A percentile compares a stretch with the other conserved stretches of the same genome.
These are phyloP conservation scores for Kryptolebias marmoratus DNA, from an alignment of 2,113 vertebrate genomes.

Conservation along the genomic window DNA sequence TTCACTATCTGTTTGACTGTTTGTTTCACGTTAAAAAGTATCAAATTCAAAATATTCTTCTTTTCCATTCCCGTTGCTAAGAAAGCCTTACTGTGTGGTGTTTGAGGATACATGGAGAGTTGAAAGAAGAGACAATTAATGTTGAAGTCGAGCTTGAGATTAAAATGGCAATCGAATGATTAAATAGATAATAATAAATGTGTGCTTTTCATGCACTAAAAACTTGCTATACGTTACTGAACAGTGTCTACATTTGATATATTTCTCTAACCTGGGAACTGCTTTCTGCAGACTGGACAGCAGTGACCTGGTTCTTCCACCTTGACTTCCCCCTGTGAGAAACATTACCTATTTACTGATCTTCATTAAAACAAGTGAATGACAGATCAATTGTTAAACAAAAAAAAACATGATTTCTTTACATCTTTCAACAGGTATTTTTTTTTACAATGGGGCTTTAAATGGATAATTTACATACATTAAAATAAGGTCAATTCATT, in stretches of 20 bases:
- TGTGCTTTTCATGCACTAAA: neutral
- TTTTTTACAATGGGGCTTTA: too few relatives aligned
- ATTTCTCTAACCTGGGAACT: slow-evolving; percentile 75
- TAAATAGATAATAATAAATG: neutral
- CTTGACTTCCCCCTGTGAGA: slow-evolving; percentile 81
- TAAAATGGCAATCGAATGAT: neutral
- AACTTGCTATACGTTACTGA: neutral
- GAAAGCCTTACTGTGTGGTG: neutral
- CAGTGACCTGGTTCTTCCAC: slow-evolving; percentile 84
- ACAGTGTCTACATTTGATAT: neutral
- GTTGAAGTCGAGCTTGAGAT: neutral
- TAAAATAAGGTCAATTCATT: too few relatives aligned
- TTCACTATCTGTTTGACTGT: neutral
- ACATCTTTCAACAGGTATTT: too few relatives aligned
- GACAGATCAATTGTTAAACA: too few relatives aligned
- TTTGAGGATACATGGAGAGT: neutral
- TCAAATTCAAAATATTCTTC: too few relatives aligned
- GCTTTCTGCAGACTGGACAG: slow-evolving; percentile 85
- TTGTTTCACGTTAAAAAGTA: neutral
- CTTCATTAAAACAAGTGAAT: too few relatives aligned
- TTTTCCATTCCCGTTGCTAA: too few relatives aligned
- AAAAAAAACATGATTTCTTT: too few relatives aligned
- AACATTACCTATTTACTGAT: neutral
- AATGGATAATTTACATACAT: too few relatives aligned
- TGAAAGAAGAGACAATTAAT: neutral